Evolutionary conservation across 2,888 invertebrate species (phyloP), one percentile per base, ranked within the genome.

Genomic region (Epistrophella euchroma): DNA sequence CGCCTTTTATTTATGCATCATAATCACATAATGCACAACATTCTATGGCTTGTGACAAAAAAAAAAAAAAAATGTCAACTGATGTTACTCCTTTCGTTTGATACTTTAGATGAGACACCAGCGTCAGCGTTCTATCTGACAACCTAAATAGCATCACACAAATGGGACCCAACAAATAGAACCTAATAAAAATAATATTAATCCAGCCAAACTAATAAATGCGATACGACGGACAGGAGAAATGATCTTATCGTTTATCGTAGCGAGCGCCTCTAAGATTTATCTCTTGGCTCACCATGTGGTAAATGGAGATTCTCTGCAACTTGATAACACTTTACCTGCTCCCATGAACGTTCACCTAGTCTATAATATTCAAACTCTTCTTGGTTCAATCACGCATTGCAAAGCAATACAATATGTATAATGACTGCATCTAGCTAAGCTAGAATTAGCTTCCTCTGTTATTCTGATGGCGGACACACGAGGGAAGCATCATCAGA

Each of bases 201-300:
- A 76, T 76, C 60, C 68, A 50, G 62, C 55, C 47, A 62, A 76
- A 68, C 72, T 73, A 81, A 85, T 85, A 85, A 81, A 62, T 68
- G 81, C 68, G 73, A 62, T 68, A 76, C 68, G 73, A 76, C 66
- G 1, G 45, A 15, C 19, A 43, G 17, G 32, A 35, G 19, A 66
- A 35, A 73, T 73, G 85, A 85, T 85, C 45, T 85, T 85, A 85
- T 81, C 85, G 68, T 11, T 5, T 32, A 37, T 22, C 37, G 72
- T 32, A 37, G 28, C 37, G 72, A 76, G 76, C 76, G 72, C 75
- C 60, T 77, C 25, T 58, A 70, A 81, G 76, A 85, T 85, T 85
- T 77, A 85, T 85, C 81, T 77, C 81, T 70, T 80, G 76, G 37
- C 85, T 73, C 85, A 55, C 76, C 85, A 85, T 85, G 81, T 81